Evolutionary conservation across 2,888 invertebrate species (phyloP).

Genomic region (Metallyticus violacea): DNA sequence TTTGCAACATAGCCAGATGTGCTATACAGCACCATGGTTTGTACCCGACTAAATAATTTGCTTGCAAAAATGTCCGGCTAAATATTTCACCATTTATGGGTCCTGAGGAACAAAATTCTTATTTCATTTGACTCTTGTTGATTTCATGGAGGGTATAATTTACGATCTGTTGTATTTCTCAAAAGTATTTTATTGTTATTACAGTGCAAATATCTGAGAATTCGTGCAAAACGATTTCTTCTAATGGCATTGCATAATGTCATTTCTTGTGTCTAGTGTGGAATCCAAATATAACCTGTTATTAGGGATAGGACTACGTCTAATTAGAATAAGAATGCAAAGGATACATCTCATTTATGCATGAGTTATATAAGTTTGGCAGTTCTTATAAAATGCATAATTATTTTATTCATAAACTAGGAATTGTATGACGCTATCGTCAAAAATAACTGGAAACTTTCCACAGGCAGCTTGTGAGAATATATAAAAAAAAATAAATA

Average conservation of each 20-base stretch:
- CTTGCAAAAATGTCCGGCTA: constrained; percentile 32
- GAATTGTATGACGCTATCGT: background rate
- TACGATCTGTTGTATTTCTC: constrained; percentile 34
- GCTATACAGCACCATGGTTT: constrained; percentile 20
- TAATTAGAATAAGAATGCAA: background rate
- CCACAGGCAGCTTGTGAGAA: too few relatives aligned
- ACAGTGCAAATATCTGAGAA: constrained; percentile 36
- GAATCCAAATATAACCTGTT: background rate
- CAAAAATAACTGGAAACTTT: background rate
- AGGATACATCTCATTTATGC: background rate
- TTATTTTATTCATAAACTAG: background rate
- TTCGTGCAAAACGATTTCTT: constrained; percentile 23
- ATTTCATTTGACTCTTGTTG: constrained; percentile 22
- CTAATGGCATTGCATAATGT: constrained; percentile 23
- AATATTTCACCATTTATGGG: constrained; percentile 41
- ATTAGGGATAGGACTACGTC: background rate
- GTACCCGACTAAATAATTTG: too few relatives aligned
- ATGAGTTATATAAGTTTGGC: background rate
- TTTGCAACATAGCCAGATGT: constrained; percentile 41
- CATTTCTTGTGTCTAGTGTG: background rate
- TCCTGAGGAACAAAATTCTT: constrained; percentile 35
- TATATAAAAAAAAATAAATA: too few relatives aligned
- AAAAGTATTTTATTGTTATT: constrained; percentile 37
- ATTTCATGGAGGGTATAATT: constrained; percentile 35
- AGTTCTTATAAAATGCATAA: background rate